These are phyloP conservation scores for Drosophila lacertosa DNA, from an alignment of 1,140 invertebrate genomes.

Conservation along the genomic window DNA sequence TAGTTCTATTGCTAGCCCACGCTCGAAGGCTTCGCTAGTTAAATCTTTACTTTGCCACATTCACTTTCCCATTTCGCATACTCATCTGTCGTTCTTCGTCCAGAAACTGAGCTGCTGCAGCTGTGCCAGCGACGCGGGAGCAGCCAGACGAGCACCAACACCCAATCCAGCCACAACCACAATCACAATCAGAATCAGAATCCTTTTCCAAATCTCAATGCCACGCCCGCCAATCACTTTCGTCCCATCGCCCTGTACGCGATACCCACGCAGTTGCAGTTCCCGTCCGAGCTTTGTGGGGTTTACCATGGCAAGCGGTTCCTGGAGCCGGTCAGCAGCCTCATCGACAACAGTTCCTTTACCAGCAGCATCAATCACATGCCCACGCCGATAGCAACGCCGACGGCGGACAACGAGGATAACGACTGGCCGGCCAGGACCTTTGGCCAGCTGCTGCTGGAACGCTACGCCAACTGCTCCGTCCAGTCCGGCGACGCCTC, in stretches of 20 bases:
- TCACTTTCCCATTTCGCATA: neutral
- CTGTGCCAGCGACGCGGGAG: slow-evolving; percentile 29
- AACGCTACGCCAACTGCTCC: slow-evolving; percentile 51
- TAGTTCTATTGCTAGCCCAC: slow-evolving; percentile 46
- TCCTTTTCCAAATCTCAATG: slow-evolving; percentile 5
- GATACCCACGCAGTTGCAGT: slow-evolving; percentile 1
- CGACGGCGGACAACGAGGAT: slow-evolving; percentile 46
- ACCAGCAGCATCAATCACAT: slow-evolving; percentile 67
- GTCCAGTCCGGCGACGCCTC: slow-evolving; percentile 33
- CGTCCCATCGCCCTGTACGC: slow-evolving; percentile 57
- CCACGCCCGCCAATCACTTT: slow-evolving; percentile 57
- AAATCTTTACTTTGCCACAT: neutral
- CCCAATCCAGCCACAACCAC: slow-evolving; percentile 37
- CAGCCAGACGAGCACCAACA: slow-evolving; percentile 15
- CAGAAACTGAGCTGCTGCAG: slow-evolving; percentile 67
- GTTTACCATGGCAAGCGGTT: slow-evolving; percentile 74
- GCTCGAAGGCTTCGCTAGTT: slow-evolving; percentile 4
- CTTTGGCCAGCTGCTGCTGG: slow-evolving; percentile 58
- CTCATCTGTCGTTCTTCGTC: neutral
- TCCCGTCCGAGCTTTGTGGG: neutral
- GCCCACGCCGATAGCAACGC: slow-evolving; percentile 62
- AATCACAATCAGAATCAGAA: slow-evolving; percentile 9
- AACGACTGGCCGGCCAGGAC: slow-evolving; percentile 63
- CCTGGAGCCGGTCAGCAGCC: slow-evolving; percentile 59
- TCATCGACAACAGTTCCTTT: slow-evolving; percentile 66